phyloP scores from a whole-genome alignment of 2,888 invertebrate species.

The Tetranychus piercei region DNA sequence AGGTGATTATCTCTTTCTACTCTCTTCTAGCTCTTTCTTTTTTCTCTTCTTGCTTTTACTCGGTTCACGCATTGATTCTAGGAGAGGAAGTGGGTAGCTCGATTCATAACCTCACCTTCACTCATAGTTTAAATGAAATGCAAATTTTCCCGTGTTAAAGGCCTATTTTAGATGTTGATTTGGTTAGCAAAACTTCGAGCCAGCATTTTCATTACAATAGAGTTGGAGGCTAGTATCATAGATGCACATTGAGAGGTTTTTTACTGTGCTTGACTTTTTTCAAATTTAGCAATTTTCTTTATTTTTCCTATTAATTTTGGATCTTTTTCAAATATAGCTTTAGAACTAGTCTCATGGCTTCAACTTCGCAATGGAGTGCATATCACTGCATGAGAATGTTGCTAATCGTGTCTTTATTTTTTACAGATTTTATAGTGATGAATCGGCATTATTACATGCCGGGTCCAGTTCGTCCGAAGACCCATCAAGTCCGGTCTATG shows the following conservation, averaged over 20 bases:
- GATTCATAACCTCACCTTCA: neutral
- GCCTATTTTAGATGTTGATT: neutral
- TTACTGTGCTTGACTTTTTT: too few species aligned
- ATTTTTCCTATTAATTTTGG: too few species aligned
- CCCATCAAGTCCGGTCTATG: conserved; percentile 55
- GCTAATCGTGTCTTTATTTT: neutral
- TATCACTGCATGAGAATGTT: neutral
- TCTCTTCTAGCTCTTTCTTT: conserved; percentile 7
- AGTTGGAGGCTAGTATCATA: too few species aligned
- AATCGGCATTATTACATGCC: conserved; percentile 88
- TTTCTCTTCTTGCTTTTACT: neutral
- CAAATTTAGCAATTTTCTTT: too few species aligned
- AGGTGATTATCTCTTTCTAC: neutral
- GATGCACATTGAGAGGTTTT: too few species aligned
- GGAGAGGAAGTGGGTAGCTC: conserved; percentile 8
- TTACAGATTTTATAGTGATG: conserved; percentile 76
- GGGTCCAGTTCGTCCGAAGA: conserved; percentile 59
- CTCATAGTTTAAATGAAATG: neutral
- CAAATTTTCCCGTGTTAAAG: neutral
- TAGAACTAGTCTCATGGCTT: too few species aligned
- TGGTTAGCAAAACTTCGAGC: too few species aligned
- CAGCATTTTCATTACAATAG: too few species aligned
- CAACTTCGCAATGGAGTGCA: too few species aligned
- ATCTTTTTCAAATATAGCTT: too few species aligned
- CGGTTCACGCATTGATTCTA: neutral